Conservation (phyloP, 2,888 invertebrate species). For the Diarsia dahlii region DNA sequence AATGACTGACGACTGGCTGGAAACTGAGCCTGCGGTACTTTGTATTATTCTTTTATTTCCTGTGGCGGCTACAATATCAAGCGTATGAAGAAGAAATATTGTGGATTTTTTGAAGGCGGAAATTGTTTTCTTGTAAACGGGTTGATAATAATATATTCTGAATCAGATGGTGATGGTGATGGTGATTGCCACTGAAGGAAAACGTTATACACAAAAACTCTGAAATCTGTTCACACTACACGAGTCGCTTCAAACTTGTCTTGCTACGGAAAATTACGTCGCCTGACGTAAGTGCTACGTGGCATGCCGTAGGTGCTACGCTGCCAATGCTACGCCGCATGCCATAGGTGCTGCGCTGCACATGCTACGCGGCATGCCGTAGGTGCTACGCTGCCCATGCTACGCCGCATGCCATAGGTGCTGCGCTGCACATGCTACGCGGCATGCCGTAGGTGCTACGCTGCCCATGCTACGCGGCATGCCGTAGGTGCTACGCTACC, state of each 20-base stretch:
- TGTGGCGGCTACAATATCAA: constrained; percentile 23
- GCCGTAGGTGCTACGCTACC: neutral
- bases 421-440: neutral
- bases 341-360: neutral
- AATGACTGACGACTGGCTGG: constrained; percentile 54
- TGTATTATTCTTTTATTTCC: constrained; percentile 39
- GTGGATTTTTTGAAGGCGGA: neutral
- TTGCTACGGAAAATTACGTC: neutral
- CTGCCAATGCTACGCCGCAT: neutral
- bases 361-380: neutral
- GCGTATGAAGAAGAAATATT: neutral
- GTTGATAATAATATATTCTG: neutral
- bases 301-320: neutral
- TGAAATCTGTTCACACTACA: neutral
- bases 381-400: neutral
- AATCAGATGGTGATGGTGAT: neutral
- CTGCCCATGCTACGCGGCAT: neutral
- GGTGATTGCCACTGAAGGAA: neutral
- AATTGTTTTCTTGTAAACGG: neutral
- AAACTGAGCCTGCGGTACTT: constrained; percentile 27
- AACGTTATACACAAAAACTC: neutral
- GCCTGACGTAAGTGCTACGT: neutral
- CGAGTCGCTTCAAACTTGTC: neutral
- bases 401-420: neutral
- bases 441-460: neutral